Conservation (phyloP, 2,113 vertebrate species). For the Antechinus flavipes region DNA sequence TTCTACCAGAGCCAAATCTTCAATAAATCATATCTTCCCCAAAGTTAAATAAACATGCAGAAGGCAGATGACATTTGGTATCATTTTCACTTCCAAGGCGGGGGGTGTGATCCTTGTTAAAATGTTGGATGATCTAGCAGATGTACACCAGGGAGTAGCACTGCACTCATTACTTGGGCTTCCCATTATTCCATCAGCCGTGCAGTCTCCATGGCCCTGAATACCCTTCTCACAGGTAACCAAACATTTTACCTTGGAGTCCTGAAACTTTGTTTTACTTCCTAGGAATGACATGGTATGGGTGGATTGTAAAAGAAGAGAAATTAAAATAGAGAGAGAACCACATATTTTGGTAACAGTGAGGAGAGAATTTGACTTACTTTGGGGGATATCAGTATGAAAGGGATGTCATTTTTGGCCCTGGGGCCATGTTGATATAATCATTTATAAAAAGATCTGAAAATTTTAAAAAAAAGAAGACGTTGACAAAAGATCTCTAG, state of each 20-base stretch:
- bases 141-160: constrained; percentile 13
- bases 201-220: not conserved
- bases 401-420: not conserved
- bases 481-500: not conserved
- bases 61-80: constrained; percentile 13
- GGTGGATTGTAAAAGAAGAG: not conserved
- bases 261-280: not conserved
- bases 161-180: not conserved
- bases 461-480: not conserved
- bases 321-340: not conserved
- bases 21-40: not conserved
- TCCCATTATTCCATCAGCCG: not conserved
- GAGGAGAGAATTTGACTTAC: not conserved
- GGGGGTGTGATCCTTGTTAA: constrained; percentile 4
- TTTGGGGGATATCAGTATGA: not conserved
- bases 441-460: not conserved
- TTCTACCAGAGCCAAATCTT: constrained; percentile 15
- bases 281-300: not conserved
- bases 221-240: not conserved
- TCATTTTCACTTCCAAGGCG: not conserved
- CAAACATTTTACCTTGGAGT: not conserved
- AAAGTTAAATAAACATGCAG: constrained; percentile 19
- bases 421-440: not conserved
- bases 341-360: not conserved
- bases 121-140: not conserved